These are phyloP conservation scores for Halcyon chelicuti DNA, from an alignment of 2,797 vertebrate species.

Conservation along the genomic window DNA sequence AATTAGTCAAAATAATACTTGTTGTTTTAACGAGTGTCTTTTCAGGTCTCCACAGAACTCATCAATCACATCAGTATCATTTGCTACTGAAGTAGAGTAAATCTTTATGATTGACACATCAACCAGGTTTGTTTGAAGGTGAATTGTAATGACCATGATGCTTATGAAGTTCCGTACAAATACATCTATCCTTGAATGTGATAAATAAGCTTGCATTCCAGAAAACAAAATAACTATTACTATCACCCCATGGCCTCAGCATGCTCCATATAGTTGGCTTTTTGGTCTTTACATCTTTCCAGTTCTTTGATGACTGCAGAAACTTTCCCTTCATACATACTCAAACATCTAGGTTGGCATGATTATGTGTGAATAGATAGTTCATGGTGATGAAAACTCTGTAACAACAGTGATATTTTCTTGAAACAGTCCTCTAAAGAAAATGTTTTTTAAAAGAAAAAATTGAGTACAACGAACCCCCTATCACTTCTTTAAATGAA, in stretches of 20 bases:
- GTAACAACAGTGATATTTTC: neutral
- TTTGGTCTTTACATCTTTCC: no score
- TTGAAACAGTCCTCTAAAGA: neutral
- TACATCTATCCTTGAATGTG: no score
- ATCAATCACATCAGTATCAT: neutral
- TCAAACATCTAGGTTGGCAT: no score
- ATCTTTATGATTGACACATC: neutral
- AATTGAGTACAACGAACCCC: neutral
- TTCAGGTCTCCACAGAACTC: neutral
- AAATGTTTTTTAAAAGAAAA: neutral
- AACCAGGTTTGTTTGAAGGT: no score
- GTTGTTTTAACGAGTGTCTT: neutral
- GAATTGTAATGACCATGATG: no score
- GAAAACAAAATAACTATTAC: no score
- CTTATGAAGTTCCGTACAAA: no score
- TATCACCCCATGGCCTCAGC: no score
- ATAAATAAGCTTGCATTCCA: no score
- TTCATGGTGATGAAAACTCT: neutral
- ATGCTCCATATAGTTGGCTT: no score
- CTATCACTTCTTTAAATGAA: neutral
- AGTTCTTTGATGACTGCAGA: no score
- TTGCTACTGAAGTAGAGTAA: neutral
- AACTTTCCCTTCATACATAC: no score
- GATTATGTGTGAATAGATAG: neutral
- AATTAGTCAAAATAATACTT: neutral